Conservation (phyloP, 2,797 vertebrate genomes). For the Pseudochirops corinnae region DNA sequence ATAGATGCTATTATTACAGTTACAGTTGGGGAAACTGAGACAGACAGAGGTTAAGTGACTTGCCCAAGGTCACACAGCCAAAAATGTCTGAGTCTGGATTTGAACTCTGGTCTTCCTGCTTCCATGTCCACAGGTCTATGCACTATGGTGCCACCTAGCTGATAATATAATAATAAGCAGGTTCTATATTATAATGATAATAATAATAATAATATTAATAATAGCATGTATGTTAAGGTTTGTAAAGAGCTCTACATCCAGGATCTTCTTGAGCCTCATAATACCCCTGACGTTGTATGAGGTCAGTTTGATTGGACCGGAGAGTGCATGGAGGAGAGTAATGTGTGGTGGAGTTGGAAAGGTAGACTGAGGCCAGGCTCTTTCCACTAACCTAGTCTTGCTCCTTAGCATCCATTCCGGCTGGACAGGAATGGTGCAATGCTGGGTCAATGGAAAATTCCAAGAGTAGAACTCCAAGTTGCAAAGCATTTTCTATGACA, state of each 20-base stretch:
- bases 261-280: not conserved
- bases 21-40: not conserved
- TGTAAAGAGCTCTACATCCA: not conserved
- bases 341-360: not conserved
- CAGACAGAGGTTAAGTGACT: not conserved
- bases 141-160: not conserved
- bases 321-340: not conserved
- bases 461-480: not conserved
- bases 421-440: not conserved
- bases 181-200: not conserved
- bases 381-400: not conserved
- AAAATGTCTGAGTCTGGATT: not conserved
- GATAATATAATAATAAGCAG: not conserved
- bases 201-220: not conserved
- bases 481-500: not conserved
- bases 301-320: not conserved
- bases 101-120: not conserved
- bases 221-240: not conserved
- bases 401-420: not conserved
- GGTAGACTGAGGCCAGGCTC: not conserved
- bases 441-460: not conserved
- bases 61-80: not conserved
- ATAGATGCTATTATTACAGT: not conserved
- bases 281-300: not conserved
- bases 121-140: not conserved